A percentile compares a stretch with the other conserved stretches of the same genome.
These are phyloP conservation scores for Eupithecia pulchellata DNA, from an alignment of 2,888 invertebrate genomes.

Conservation along the genomic window DNA sequence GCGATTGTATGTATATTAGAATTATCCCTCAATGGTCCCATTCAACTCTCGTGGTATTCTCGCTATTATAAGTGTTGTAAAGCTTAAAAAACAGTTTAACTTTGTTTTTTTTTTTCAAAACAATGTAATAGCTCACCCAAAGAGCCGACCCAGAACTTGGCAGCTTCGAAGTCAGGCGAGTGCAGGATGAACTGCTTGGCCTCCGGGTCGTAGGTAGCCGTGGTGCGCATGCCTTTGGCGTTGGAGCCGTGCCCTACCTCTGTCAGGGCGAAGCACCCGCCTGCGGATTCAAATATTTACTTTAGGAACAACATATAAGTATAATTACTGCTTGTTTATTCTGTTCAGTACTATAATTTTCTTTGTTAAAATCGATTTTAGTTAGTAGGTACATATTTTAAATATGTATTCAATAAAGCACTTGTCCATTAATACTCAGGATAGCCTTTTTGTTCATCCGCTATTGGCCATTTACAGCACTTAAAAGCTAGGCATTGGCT, in stretches of 20 bases:
- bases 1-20: too few species aligned
- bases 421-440: background rate
- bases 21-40: too few species aligned
- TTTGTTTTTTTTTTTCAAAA: background rate
- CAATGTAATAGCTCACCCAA: constrained; percentile 76
- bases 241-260: constrained; percentile 97
- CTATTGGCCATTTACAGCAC: too few species aligned
- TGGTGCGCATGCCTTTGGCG: constrained; percentile 93
- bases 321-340: too few species aligned
- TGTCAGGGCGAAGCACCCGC: constrained; percentile 91
- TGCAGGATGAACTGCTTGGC: constrained; percentile 92
- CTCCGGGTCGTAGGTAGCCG: constrained; percentile 91
- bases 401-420: background rate
- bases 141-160: constrained; percentile 96
- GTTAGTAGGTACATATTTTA: background rate
- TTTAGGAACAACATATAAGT: too few species aligned
- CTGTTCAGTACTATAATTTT: too few species aligned
- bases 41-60: too few species aligned
- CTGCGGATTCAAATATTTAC: constrained; percentile 32
- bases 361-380: too few species aligned
- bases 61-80: too few species aligned
- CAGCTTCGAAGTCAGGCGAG: constrained; percentile 95
- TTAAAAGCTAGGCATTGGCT: too few species aligned
- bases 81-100: too few species aligned
- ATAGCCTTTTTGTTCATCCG: too few species aligned